A percentile compares a stretch with the other conserved stretches of the same genome.
phyloP scores from a whole-genome alignment of 2,888 invertebrate genomes.

The Lacanobia wlatinum region DNA sequence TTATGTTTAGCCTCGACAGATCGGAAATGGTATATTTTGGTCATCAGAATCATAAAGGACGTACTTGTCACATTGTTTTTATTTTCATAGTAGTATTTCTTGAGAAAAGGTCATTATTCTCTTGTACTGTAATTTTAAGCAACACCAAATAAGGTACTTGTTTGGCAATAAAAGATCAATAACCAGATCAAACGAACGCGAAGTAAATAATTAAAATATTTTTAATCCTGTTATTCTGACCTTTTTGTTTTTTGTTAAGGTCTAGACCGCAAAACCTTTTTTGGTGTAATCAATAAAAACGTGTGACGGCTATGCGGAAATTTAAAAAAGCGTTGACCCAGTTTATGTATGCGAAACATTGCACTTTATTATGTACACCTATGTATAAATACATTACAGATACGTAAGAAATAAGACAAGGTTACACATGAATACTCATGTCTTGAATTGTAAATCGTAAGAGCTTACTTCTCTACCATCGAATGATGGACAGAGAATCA shows the following conservation, averaged over 20 bases:
- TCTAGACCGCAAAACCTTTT: constrained; percentile 45
- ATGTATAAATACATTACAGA: constrained; percentile 24
- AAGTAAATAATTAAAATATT: constrained; percentile 11
- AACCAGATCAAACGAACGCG: constrained; percentile 12
- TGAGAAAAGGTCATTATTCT: constrained; percentile 12
- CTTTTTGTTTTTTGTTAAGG: constrained; percentile 48
- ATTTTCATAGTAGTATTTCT: not conserved
- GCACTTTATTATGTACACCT: constrained; percentile 8
- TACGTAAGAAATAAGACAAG: constrained; percentile 34
- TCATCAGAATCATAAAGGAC: constrained; percentile 14
- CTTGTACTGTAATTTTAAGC: not conserved
- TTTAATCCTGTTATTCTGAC: constrained; percentile 17
- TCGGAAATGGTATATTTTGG: constrained; percentile 46
- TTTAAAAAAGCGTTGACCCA: constrained; percentile 29
- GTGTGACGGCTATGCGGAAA: constrained; percentile 47
- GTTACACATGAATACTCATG: constrained; percentile 27
- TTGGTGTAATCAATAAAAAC: constrained; percentile 48
- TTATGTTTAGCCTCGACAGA: constrained; percentile 29
- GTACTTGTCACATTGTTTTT: not conserved
- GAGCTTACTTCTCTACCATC: constrained; percentile 25
- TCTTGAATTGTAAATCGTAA: constrained; percentile 8
- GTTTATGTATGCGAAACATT: constrained; percentile 11
- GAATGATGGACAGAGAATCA: constrained; percentile 33
- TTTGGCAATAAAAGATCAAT: constrained; percentile 27
- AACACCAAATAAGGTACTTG: constrained; percentile 4